phyloP scores from a whole-genome alignment of 2,888 invertebrate genomes.

The Ophonus ardosiacus region DNA sequence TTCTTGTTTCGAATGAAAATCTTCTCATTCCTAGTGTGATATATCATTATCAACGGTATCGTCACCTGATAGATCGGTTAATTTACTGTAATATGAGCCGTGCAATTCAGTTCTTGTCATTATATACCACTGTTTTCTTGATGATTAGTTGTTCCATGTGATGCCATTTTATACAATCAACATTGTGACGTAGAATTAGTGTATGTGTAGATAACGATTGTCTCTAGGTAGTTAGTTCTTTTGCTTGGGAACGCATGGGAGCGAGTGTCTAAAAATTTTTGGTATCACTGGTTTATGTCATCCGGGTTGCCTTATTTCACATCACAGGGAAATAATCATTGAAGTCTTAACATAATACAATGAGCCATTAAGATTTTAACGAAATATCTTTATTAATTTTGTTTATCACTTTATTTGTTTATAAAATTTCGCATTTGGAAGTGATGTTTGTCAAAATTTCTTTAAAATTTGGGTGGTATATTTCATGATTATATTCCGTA shows the following conservation, averaged over 20 bases:
- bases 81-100: constrained; percentile 11
- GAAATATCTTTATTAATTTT: too few relatives aligned
- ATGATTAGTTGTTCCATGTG: constrained; percentile 50
- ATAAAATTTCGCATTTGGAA: too few relatives aligned
- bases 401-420: too few relatives aligned
- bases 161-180: constrained; percentile 59
- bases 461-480: too few relatives aligned
- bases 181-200: constrained; percentile 49
- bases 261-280: background rate
- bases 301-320: constrained; percentile 45
- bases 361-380: too few relatives aligned
- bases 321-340: background rate
- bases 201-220: background rate
- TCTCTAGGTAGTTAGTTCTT: constrained; percentile 11
- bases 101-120: constrained; percentile 46
- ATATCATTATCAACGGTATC: too few relatives aligned
- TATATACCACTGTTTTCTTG: constrained; percentile 41
- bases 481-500: too few relatives aligned
- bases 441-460: too few relatives aligned
- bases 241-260: constrained; percentile 28
- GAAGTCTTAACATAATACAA: too few relatives aligned
- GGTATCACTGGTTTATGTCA: constrained; percentile 37
- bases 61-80: background rate
- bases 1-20: too few relatives aligned
- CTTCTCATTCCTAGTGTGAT: too few relatives aligned